Conservation (phyloP, 1,140 invertebrate genomes). For the Leptonema lineaticorne region DNA sequence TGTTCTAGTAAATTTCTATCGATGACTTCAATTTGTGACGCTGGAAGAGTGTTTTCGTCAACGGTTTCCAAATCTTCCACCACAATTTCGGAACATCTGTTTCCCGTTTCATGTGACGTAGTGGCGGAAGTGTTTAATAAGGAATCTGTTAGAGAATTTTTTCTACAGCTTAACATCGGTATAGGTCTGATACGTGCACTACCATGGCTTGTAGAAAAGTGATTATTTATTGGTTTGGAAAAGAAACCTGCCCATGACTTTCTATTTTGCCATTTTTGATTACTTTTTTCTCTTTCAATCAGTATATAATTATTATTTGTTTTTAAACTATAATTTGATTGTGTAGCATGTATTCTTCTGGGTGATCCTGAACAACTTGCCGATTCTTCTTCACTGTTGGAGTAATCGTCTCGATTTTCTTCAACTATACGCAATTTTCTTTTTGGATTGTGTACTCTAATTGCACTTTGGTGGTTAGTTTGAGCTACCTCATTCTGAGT, state of each 20-base stretch:
- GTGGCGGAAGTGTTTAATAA: constrained; percentile 26
- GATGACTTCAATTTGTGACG: constrained; percentile 38
- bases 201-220: constrained; percentile 29
- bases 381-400: constrained; percentile 13
- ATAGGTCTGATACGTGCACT: constrained; percentile 38
- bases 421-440: constrained; percentile 33
- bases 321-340: constrained; percentile 38
- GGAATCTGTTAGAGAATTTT: constrained; percentile 37
- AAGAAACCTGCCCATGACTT: constrained; percentile 40
- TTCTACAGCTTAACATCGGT: constrained; percentile 32
- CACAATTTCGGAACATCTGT: constrained; percentile 5
- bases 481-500: neutral
- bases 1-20: constrained; percentile 41
- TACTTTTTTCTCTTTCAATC: constrained; percentile 29
- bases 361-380: constrained; percentile 3
- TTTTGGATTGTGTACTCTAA: constrained; percentile 40
- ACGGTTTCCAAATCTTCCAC: constrained; percentile 1
- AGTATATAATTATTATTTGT: constrained; percentile 31
- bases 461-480: constrained; percentile 33
- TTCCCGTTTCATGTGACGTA: neutral
- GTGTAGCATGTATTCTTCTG: constrained; percentile 25
- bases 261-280: constrained; percentile 37
- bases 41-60: constrained; percentile 15
- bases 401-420: constrained; percentile 24
- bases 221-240: constrained; percentile 27